phyloP scores from a whole-genome alignment of 1,140 invertebrate genomes.

The Megalonaias nervosa region DNA sequence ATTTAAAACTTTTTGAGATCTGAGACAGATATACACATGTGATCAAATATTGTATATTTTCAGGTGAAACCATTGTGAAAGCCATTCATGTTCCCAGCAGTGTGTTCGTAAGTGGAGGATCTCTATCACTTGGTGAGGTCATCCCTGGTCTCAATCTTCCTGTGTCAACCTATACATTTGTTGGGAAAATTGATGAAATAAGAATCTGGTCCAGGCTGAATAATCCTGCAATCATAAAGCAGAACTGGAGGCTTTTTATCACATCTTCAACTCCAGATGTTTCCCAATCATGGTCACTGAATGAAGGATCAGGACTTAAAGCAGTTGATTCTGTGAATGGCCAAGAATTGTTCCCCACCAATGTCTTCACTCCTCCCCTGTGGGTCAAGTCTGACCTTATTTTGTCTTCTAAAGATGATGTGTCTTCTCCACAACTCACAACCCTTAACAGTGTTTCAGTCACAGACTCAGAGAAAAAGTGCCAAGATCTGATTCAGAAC shows the following conservation, averaged over 20 bases:
- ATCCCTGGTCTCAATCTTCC: constrained; percentile 15
- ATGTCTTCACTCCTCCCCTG: constrained; percentile 27
- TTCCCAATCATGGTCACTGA: constrained; percentile 43
- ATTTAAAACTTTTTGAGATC: no score
- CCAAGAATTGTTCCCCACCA: constrained; percentile 25
- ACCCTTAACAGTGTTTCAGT: constrained; percentile 4
- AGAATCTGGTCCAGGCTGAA: constrained; percentile 48
- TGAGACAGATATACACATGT: no score
- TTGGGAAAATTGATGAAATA: constrained; percentile 48
- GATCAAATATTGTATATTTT: no score
- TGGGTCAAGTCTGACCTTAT: constrained; percentile 42
- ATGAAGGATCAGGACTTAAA: constrained; percentile 39
- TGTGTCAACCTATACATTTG: constrained; percentile 30
- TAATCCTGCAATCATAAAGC: constrained; percentile 44
- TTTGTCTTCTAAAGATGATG: constrained; percentile 19
- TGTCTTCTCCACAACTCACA: constrained; percentile 19
- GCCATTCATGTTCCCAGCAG: constrained; percentile 20
- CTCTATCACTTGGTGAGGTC: constrained; percentile 41
- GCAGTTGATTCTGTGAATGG: constrained; percentile 28
- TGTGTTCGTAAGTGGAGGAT: constrained; percentile 41
- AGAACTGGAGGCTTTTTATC: constrained; percentile 34
- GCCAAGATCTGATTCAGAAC: background rate
- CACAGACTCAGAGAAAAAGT: background rate
- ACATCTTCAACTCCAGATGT: constrained; percentile 38
- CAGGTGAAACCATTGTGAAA: constrained; percentile 31